Conservation (phyloP, 1,140 invertebrate genomes). For the Drosophila prosaltans region DNA sequence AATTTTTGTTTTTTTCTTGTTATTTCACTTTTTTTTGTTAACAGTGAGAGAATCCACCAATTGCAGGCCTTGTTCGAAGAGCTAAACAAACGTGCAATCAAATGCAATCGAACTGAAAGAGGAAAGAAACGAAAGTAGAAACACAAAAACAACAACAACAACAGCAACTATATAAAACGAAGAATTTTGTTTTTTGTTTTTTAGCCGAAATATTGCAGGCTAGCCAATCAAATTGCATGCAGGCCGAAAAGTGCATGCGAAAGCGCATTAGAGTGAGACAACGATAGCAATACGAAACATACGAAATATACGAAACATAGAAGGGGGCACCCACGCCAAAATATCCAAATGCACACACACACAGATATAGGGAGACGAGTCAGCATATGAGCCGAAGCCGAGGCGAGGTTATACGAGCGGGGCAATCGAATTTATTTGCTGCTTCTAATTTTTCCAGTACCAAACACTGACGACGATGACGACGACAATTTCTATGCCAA, state of each 20-base stretch:
- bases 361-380: constrained; percentile 24
- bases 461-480: constrained; percentile 63
- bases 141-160: constrained; percentile 23
- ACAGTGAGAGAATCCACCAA: constrained; percentile 52
- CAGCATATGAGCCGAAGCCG: constrained; percentile 55
- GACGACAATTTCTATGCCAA: constrained; percentile 76
- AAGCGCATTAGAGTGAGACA: constrained; percentile 78
- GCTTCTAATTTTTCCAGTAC: constrained; percentile 67
- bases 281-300: constrained; percentile 72
- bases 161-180: constrained; percentile 13
- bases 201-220: constrained; percentile 68
- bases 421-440: constrained; percentile 78
- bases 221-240: constrained; percentile 77
- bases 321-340: constrained; percentile 68
- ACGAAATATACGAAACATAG: constrained; percentile 53
- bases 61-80: constrained; percentile 50
- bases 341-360: constrained; percentile 27
- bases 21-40: constrained; percentile 34
- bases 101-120: constrained; percentile 69
- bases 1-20: constrained; percentile 38
- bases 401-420: constrained; percentile 61
- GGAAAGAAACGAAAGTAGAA: constrained; percentile 27
- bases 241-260: constrained; percentile 77
- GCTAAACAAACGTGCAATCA: constrained; percentile 75
- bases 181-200: constrained; percentile 43